These are phyloP conservation scores for Apoda limacodes DNA, from an alignment of 2,888 invertebrate species.

Conservation along the genomic window DNA sequence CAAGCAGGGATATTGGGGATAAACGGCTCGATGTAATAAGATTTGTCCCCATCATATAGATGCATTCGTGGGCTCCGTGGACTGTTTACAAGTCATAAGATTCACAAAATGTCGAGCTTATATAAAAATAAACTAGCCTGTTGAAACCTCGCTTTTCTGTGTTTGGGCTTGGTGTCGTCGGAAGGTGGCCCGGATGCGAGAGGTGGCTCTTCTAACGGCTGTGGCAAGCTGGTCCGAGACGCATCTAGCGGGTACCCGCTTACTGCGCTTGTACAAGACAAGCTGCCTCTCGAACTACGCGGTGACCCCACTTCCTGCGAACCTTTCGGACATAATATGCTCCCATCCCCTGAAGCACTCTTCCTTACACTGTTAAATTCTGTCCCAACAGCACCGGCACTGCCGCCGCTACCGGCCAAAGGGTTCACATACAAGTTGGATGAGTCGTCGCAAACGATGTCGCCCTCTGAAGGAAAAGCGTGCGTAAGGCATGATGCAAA, in stretches of 20 bases:
- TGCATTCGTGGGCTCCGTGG: too few relatives aligned
- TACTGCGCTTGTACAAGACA: conserved; percentile 19
- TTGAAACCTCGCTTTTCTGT: conserved; percentile 88
- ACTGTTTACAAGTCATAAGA: too few relatives aligned
- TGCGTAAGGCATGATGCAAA: conserved; percentile 97
- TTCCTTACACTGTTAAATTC: conserved; percentile 77
- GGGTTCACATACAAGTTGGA: conserved; percentile 92
- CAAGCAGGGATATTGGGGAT: too few relatives aligned
- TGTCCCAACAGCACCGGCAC: conserved; percentile 33
- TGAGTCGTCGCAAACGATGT: conserved; percentile 78
- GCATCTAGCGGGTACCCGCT: conserved; percentile 36
- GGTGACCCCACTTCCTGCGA: conserved; percentile 67
- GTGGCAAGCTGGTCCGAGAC: conserved; percentile 55
- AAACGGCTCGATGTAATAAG: too few relatives aligned
- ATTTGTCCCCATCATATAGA: too few relatives aligned
- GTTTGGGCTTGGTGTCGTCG: conserved; percentile 75
- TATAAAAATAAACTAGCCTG: conserved; percentile 68
- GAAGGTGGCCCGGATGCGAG: conserved; percentile 66
- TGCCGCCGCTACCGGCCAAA: conserved; percentile 72
- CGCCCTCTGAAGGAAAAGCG: conserved; percentile 90
- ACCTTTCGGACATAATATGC: conserved; percentile 72
- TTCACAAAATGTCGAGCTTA: conserved; percentile 1
- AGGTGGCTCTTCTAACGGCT: conserved; percentile 45
- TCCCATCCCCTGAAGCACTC: conserved; percentile 83
- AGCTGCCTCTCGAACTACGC: conserved; percentile 53